These are phyloP conservation scores for Clarias laeviceps DNA, from an alignment of 2,797 vertebrate genomes.

Conservation along the genomic window DNA sequence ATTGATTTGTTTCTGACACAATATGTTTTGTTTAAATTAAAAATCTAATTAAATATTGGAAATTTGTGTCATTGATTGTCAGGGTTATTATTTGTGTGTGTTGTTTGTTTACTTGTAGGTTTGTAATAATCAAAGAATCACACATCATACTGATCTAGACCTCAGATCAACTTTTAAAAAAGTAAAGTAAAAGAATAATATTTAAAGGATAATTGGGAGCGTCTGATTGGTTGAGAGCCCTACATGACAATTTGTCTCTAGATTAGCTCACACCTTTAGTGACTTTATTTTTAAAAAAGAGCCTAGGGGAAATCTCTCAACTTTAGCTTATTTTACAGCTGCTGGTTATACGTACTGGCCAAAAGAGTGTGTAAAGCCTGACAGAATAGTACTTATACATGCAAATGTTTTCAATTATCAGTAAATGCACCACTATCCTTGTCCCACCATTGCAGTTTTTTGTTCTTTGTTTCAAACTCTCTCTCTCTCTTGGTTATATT, in stretches of 20 bases:
- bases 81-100: slow-evolving; percentile 17
- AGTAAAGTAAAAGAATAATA: neutral
- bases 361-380: neutral
- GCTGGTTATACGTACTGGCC: neutral
- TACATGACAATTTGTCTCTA: neutral
- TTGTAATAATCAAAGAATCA: neutral
- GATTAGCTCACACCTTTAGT: neutral
- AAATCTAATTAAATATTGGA: slow-evolving; percentile 20
- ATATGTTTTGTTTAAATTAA: slow-evolving; percentile 34
- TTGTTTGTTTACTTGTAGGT: neutral
- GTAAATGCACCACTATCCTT: neutral
- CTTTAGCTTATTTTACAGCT: neutral
- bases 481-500: neutral
- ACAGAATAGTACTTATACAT: neutral
- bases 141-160: neutral
- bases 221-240: neutral
- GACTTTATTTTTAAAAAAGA: neutral
- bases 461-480: neutral
- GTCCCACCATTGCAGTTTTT: neutral
- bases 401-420: neutral
- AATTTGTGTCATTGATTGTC: slow-evolving; percentile 27
- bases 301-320: neutral
- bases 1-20: slow-evolving; percentile 43
- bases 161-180: neutral
- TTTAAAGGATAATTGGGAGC: neutral